Evolutionary conservation across 2,797 vertebrate genomes (phyloP), one percentile per base, ranked within the genome.

Genomic region (Limosa lapponica): DNA sequence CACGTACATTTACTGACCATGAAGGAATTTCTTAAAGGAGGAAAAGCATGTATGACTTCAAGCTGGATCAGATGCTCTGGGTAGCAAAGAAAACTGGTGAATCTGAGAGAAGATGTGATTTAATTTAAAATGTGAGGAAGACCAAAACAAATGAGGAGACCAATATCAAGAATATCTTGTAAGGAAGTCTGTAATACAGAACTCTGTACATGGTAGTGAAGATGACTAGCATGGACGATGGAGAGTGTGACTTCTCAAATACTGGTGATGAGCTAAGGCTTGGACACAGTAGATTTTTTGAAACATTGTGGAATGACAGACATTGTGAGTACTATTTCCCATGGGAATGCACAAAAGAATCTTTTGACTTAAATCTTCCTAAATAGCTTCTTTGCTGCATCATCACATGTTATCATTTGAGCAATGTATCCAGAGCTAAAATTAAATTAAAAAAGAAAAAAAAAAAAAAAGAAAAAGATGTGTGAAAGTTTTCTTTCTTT

Each of bases 331-430:
- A 10, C 10, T 49, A 25, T 34, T 72, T 70, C 44, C 4, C 10
- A 55, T 4, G 7, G 22, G 23, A 78, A 52, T 34, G 10, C n/a
- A 15, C 8, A 74, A 86, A 62, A 64, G 9, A 3, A 58, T 64
- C 23, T 43, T 73, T 82, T 58, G 19, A 27, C 10, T 30, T 73
- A 28, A 52, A 30, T 25, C 2, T 41, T 73, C 13, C 30, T 52
- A 36, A 62, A 79, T n/a, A 82, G 6, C 30, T 51, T 67, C 18
- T 77, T 67, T 32, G 10, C 22, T 41, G 8, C 9, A n/a, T 57
- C 48, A 62, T n/a, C 0, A 1, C 27, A 24, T 0, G 3, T 39
- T 79, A 52, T 8, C 3, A 16, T 34, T 64, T 64, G 24, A 70
- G 4, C 13, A 54, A 74, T 11, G 7, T 32, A 43, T 9, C 7